Evolutionary conservation across 2,888 invertebrate genomes (phyloP).

Genomic region (Phyto melanocephala): DNA sequence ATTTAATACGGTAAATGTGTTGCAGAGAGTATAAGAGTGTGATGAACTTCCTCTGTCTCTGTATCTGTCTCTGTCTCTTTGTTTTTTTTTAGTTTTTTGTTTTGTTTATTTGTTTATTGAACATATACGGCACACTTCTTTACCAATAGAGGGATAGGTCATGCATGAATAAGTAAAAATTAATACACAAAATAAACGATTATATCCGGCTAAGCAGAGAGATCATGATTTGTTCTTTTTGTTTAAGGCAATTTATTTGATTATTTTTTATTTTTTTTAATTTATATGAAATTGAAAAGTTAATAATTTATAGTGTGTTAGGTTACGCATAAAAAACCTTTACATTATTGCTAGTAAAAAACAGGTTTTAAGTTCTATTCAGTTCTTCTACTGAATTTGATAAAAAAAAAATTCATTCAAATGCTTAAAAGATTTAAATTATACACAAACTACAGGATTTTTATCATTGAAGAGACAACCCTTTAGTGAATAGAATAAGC

Average conservation of each 20-base stretch:
- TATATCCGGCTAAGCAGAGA: background rate
- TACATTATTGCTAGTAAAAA: background rate
- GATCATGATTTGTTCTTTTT: conserved; percentile 6
- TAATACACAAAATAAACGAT: background rate
- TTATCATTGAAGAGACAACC: too few species aligned
- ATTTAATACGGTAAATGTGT: background rate
- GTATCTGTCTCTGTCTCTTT: background rate
- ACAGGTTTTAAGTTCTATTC: background rate
- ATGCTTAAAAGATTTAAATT: too few species aligned
- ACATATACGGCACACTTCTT: conserved; percentile 40
- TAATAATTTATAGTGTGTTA: background rate
- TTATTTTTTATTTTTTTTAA: too few species aligned
- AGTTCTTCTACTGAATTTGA: too few species aligned
- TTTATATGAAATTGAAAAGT: too few species aligned
- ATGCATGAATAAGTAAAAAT: conserved; percentile 15
- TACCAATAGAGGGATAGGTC: background rate
- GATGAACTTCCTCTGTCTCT: background rate
- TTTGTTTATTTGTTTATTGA: background rate
- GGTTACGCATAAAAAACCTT: too few species aligned
- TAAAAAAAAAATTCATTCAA: too few species aligned
- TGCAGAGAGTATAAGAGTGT: background rate
- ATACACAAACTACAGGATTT: too few species aligned
- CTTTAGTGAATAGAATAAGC: too few species aligned
- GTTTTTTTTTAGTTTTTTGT: too few species aligned
- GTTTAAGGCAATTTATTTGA: background rate